Base-by-base conservation (phyloP, 2,888 invertebrate species). In the Escarpia spicata region DNA sequence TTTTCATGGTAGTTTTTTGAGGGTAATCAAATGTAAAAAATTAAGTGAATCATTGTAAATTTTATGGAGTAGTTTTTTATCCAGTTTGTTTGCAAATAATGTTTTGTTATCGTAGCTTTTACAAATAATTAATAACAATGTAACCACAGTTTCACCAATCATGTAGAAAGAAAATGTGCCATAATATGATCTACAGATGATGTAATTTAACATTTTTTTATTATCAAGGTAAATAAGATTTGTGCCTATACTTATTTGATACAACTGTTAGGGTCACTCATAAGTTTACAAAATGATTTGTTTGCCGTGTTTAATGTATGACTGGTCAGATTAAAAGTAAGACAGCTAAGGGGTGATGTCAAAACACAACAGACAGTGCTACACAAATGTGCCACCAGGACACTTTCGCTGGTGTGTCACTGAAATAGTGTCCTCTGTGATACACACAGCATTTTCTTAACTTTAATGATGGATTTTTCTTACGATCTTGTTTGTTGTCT, bases 1-100 rank as follows among this genome's bases (percentile, higher is more conserved):
- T 75, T 75, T 75, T 75, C 75, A 75, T 75, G 75, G 75, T 75
- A 75, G 75, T 75, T 75, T 52, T 75, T 75, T 3, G 75, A 75
- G 75, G 75, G 75, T 75, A 75, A 75, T 75, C 75, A 75, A 60
- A 26, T 19, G 37, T 37, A 37, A 37, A 37, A 37, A 37, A n/a
- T 75, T 75, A 26, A 26, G 75, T 6, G 26, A 75, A 75, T 75
- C 26, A 75, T 4, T 26, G 2, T 75, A 4, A 75, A 26, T 26
- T 75, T 26, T 75, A 75, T n/a, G 75, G 19, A n/a, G 75, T 26
- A 4, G 75, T 15, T 75, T n/a, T 75, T 26, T 75, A 19, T 75
- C 75, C 2, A 19, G 26, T 75, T 75, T 75, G 19, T 60, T 75
- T 75, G 19, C 19, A 52, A 52, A 52, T 75, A 26, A 0, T 26